phyloP scores from a whole-genome alignment of 2,797 vertebrate species.

The Tokudaia tokunoshimensis region DNA sequence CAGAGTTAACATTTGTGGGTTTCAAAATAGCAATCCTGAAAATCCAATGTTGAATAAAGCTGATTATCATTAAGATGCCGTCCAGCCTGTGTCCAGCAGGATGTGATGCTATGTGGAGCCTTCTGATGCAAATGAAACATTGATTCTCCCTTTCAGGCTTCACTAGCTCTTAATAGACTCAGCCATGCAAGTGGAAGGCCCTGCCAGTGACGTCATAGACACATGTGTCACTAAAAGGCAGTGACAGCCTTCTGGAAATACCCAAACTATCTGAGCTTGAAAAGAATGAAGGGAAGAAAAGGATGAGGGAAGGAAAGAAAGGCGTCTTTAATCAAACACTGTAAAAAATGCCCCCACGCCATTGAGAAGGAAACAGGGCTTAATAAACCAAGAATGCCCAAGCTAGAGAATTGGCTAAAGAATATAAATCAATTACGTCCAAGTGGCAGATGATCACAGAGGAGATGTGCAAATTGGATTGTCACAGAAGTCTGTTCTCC shows the following conservation, averaged over 20 bases:
- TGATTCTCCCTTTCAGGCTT: constrained; percentile 76
- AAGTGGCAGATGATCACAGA: constrained; percentile 22
- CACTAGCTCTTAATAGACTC: constrained; percentile 81
- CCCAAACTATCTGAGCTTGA: constrained; percentile 61
- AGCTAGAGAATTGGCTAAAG: constrained; percentile 10
- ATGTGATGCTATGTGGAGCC: constrained; percentile 76
- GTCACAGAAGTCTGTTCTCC: constrained; percentile 45
- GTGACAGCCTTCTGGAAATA: constrained; percentile 65
- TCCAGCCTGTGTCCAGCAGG: constrained; percentile 53
- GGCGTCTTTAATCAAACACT: constrained; percentile 49
- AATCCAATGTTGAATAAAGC: constrained; percentile 44
- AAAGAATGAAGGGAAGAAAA: constrained; percentile 26
- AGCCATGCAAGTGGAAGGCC: constrained; percentile 60
- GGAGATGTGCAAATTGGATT: constrained; percentile 60
- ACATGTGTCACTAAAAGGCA: constrained; percentile 29
- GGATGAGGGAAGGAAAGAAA: not conserved
- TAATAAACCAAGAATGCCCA: constrained; percentile 6
- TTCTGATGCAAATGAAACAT: constrained; percentile 86
- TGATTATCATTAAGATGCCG: constrained; percentile 67
- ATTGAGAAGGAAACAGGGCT: not conserved
- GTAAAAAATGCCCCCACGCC: not conserved
- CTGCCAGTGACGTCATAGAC: constrained; percentile 66
- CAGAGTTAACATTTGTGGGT: constrained; percentile 47
- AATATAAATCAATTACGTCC: constrained; percentile 49
- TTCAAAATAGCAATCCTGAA: constrained; percentile 46